These are phyloP conservation scores for Geophilus truncorum DNA, from an alignment of 2,888 invertebrate genomes.

Conservation along the genomic window DNA sequence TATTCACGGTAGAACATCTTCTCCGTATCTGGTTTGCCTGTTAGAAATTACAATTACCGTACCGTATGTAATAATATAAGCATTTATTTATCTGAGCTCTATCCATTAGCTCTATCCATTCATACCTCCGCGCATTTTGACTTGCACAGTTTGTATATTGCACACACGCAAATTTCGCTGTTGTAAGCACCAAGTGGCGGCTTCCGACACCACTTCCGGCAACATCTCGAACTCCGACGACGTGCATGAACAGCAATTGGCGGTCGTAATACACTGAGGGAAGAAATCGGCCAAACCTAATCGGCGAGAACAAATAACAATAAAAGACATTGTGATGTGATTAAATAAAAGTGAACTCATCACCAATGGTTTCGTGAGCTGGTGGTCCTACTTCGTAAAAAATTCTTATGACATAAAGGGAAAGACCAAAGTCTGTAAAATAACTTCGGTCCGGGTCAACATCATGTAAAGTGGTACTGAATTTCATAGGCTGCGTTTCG, in stretches of 20 bases:
- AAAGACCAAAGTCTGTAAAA: slow-evolving; percentile 29
- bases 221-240: slow-evolving; percentile 23
- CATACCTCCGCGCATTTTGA: slow-evolving; percentile 29
- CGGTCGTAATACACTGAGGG: slow-evolving; percentile 15
- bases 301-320: not conserved
- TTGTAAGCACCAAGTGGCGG: slow-evolving; percentile 25
- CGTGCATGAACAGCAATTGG: slow-evolving; percentile 20
- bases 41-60: not conserved
- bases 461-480: slow-evolving; percentile 19
- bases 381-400: slow-evolving; percentile 31
- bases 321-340: not conserved
- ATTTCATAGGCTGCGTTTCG: slow-evolving; percentile 32
- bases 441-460: slow-evolving; percentile 30
- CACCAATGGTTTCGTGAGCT: slow-evolving; percentile 31
- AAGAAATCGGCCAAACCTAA: slow-evolving; percentile 29
- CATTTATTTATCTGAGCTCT: too few relatives aligned
- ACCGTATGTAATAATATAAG: too few relatives aligned
- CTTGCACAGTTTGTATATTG: slow-evolving; percentile 30
- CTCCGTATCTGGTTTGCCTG: slow-evolving; percentile 31
- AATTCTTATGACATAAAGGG: slow-evolving; percentile 27
- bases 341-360: not conserved
- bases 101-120: too few relatives aligned
- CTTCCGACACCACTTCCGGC: slow-evolving; percentile 25
- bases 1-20: slow-evolving; percentile 31
- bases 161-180: slow-evolving; percentile 30